These are phyloP conservation scores for Epinephelus awoara DNA, from an alignment of 2,797 vertebrate genomes.

Conservation along the genomic window DNA sequence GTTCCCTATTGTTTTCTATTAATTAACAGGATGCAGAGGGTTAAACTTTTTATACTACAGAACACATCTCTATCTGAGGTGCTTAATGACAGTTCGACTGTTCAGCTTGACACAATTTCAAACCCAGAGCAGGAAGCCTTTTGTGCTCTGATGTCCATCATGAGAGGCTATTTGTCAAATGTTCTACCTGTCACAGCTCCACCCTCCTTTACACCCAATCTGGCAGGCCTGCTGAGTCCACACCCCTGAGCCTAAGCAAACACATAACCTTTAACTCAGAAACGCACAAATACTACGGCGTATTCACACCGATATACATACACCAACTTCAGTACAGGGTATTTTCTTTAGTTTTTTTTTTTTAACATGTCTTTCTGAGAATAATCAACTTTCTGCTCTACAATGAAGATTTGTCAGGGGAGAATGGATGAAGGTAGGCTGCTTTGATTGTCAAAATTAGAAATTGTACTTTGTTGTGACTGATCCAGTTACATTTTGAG, in stretches of 20 bases:
- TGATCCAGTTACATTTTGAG: neutral
- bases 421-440: conserved; percentile 63
- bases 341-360: neutral
- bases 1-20: neutral
- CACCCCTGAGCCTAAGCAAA: conserved; percentile 51
- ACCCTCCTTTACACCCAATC: conserved; percentile 29
- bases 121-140: conserved; percentile 18
- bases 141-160: conserved; percentile 18
- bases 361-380: neutral
- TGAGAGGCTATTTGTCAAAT: conserved; percentile 51
- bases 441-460: neutral
- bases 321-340: neutral
- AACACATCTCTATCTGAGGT: neutral
- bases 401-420: conserved; percentile 46
- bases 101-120: neutral
- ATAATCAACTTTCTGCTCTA: conserved; percentile 14
- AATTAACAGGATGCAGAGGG: conserved; percentile 14
- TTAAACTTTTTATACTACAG: conserved; percentile 11
- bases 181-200: conserved; percentile 55
- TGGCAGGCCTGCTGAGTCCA: conserved; percentile 32
- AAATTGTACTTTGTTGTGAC: neutral
- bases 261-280: conserved; percentile 20
- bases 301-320: conserved; percentile 14
- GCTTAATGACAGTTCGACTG: neutral
- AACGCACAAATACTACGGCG: neutral